Base-by-base conservation (phyloP, 1,140 invertebrate genomes). In the Pseudomyrmex flavicornis region DNA sequence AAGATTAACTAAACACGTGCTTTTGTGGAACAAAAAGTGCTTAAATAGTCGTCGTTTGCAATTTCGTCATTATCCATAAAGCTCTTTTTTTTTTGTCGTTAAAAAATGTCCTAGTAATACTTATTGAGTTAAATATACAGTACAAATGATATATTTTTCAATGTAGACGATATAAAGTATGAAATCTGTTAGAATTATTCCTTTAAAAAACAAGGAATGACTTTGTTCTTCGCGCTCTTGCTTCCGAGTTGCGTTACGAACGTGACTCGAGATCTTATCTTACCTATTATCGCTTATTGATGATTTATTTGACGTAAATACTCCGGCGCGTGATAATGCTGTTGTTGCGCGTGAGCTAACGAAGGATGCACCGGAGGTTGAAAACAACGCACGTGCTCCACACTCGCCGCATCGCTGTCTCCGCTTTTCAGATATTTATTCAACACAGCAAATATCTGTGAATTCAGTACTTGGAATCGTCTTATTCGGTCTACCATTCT, bases 381-480 rank as follows among this genome's bases (percentile, higher is more conserved):
- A 95, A 99, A 99, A 94, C 98, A 99, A 48, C 98, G 96, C 10
- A 99, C 98, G 93, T 99, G 98, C 94, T 99, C 98, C 12, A 99
- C 98, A 35, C 98, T 98, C 70, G 98, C 96, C 62, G 97, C 96
- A 91, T 98, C 97, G 80, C 96, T 96, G 89, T 98, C 97, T 83
- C 96, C 96, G 46, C 97, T 97, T 91, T 98, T 98, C 52, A 99
- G 95, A 95, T 99, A 99, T 93, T 99, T 99, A 94, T 99, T 98
- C 46, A 99, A 95, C 59, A 99, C 97, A 20, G 98, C 98, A 95
- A 99, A 99, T 82, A 99, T 99, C 95, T 99, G 99, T 65, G 98
- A 99, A 95, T 99, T 99, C 59, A 99, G 95, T 80, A 99, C 98
- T 95, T 99, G 99, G 94, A 99, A 99, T 76, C 99, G 96, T 70